phyloP scores from a whole-genome alignment of 2,113 vertebrate genomes.

The Cettia cetti region DNA sequence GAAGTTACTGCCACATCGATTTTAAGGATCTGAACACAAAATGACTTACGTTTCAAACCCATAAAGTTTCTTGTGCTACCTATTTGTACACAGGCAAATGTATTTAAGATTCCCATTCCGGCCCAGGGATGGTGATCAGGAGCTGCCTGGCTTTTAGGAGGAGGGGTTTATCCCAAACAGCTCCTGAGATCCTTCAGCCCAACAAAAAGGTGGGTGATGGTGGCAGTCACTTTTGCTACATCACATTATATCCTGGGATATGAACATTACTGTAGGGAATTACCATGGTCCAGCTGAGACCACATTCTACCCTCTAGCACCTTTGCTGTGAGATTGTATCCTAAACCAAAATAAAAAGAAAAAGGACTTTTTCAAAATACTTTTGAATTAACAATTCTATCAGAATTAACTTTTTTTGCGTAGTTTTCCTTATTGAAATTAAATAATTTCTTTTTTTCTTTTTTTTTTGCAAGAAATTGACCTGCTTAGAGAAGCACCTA shows the following conservation, averaged over 20 bases:
- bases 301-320: neutral
- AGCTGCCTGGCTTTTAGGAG: neutral
- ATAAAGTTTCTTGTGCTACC: neutral
- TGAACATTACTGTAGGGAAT: neutral
- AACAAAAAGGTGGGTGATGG: neutral
- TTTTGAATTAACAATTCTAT: too few relatives aligned
- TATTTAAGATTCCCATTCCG: neutral
- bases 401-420: neutral
- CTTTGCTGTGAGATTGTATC: neutral
- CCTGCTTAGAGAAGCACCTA: neutral
- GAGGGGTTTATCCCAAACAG: neutral
- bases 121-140: neutral
- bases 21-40: slow-evolving; percentile 1
- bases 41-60: neutral
- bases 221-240: neutral
- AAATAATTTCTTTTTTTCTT: neutral
- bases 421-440: neutral
- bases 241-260: neutral
- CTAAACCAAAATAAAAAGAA: neutral
- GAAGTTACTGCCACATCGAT: slow-evolving; percentile 43
- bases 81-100: neutral
- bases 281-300: neutral
- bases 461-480: neutral
- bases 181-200: neutral
- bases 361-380: neutral